Evolutionary conservation across 1,140 invertebrate species (phyloP), one percentile per base, ranked within the genome.

Genomic region (Oryzaephilus surinamensis): DNA sequence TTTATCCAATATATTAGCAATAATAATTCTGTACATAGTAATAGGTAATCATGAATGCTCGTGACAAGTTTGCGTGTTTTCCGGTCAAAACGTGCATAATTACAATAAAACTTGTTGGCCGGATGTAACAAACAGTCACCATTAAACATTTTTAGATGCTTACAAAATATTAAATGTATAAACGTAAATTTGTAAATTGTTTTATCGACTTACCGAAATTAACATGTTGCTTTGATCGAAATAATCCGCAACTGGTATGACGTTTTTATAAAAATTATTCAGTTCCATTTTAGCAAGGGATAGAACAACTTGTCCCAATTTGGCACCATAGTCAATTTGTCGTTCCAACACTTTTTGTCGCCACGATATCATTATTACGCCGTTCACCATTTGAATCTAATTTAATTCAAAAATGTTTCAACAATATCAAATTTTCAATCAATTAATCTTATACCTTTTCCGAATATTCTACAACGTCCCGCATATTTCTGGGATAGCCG

Each of bases 401-500:
- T 24, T 24, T 10, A 10, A 7, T 24, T 7, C 3, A 24, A 24
- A 10, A 5, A 24, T 8, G 0, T 24, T 6, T 24, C 8, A 5
- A 6, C 8, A 6, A 24, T 6, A 32, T 16, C 1, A 18, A 3
- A 11, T 32, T 13, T 11, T 27, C 26, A 27, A 13, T 27, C 4
- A 27, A 27, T 27, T n/a, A 27, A 27, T 27, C 10, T 49, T 58
- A 67, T 67, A 90, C 87, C 74, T 89, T 91, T 58, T 89, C 83
- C 0, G 84, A 82, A 60, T 91, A 91, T 61, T 90, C 86, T 0
- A 89, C 85, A 2, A 90, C 83, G 57, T 92, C 87, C 29, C 84
- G 67, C 85, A 90, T 89, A 46, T 83, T 88, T 33, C 92, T 72
- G 10, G 92, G 95, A 71, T 95, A 97, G 26, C 94, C 94, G 41